phyloP scores from a whole-genome alignment of 2,113 vertebrate species.

The Labeo rohita region DNA sequence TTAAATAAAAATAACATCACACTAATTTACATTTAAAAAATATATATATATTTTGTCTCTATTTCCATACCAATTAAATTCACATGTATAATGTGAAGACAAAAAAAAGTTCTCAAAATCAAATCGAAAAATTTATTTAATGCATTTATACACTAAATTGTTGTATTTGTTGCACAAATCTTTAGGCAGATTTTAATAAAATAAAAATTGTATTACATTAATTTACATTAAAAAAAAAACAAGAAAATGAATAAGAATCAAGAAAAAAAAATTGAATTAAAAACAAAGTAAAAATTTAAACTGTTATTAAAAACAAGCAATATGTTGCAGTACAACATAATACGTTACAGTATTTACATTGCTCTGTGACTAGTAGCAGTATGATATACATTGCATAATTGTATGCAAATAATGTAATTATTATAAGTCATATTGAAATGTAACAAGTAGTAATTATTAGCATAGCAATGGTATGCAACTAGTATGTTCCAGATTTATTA shows the following conservation, averaged over 20 bases:
- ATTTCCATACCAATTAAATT: neutral
- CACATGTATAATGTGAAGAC: neutral
- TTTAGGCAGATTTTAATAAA: neutral
- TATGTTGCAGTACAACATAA: neutral
- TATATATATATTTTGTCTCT: no score
- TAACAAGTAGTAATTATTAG: neutral
- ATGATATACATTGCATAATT: neutral
- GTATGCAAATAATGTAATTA: neutral
- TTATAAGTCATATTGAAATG: neutral
- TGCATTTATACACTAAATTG: neutral
- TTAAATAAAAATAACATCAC: no score
- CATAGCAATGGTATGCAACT: neutral
- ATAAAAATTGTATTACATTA: neutral
- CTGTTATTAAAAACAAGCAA: neutral
- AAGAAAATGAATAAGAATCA: neutral
- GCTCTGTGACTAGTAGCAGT: neutral
- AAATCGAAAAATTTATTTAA: no score
- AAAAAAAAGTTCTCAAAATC: no score
- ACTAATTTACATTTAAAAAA: no score
- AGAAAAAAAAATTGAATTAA: neutral
- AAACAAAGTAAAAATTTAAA: neutral
- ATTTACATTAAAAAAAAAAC: neutral
- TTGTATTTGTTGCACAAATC: neutral
- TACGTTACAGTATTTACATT: neutral
- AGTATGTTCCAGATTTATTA: neutral